phyloP scores from a whole-genome alignment of 2,113 vertebrate genomes.

The Sturnira hondurensis region DNA sequence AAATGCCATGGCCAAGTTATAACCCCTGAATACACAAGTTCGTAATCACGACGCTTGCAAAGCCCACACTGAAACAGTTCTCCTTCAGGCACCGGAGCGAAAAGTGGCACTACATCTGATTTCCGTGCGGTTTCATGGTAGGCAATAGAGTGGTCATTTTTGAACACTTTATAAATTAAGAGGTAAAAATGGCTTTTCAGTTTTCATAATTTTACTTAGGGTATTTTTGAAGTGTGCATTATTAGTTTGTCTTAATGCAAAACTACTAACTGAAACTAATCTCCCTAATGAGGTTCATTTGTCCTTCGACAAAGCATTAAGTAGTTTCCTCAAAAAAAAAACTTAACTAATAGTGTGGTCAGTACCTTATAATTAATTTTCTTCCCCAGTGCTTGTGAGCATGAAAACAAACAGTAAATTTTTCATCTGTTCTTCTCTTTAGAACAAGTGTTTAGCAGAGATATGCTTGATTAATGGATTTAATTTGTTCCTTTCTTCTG shows the following conservation, averaged over 20 bases:
- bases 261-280: slow-evolving; percentile 83
- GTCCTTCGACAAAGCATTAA: slow-evolving; percentile 83
- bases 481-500: slow-evolving; percentile 86
- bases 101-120: not conserved
- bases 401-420: slow-evolving; percentile 84
- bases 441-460: slow-evolving; percentile 84
- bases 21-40: not conserved
- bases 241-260: slow-evolving; percentile 77
- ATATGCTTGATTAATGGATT: slow-evolving; percentile 91
- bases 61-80: not conserved
- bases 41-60: not conserved
- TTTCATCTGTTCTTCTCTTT: slow-evolving; percentile 85
- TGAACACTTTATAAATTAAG: slow-evolving; percentile 61
- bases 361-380: slow-evolving; percentile 83
- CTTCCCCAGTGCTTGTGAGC: slow-evolving; percentile 71
- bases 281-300: slow-evolving; percentile 85
- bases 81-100: not conserved
- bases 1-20: slow-evolving; percentile 22
- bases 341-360: slow-evolving; percentile 80
- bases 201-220: slow-evolving; percentile 71
- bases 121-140: not conserved
- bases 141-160: slow-evolving; percentile 57
- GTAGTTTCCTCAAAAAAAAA: slow-evolving; percentile 80
- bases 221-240: slow-evolving; percentile 72
- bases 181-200: slow-evolving; percentile 52